Evolutionary conservation across 2,888 invertebrate genomes (phyloP).

Genomic region (Antitype chi): DNA sequence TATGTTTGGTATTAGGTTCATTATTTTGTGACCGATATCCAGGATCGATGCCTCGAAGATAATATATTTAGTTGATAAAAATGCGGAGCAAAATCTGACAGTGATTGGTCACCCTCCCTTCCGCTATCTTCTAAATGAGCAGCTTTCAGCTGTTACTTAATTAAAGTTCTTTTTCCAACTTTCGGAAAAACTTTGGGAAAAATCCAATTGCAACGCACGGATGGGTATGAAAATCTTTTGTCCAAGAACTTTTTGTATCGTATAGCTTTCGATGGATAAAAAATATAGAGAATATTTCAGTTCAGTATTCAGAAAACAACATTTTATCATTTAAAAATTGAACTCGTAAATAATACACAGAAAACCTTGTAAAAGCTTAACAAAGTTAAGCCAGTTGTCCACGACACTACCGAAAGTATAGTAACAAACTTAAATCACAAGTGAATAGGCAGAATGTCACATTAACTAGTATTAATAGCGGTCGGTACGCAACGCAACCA

Average conservation of each 20-base stretch:
- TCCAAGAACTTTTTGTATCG: not conserved
- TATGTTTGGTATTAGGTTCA: not conserved
- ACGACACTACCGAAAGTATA: not conserved
- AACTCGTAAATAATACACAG: not conserved
- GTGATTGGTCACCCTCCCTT: constrained; percentile 28
- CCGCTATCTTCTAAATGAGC: constrained; percentile 3
- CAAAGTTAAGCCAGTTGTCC: not conserved
- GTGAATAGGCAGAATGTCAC: not conserved
- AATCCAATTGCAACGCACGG: not conserved
- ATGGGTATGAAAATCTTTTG: not conserved
- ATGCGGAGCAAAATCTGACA: constrained; percentile 34
- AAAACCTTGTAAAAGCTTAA: not conserved
- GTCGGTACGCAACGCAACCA: not conserved
- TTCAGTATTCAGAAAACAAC: not conserved
- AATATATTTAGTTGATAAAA: constrained; percentile 13
- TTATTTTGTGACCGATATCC: constrained; percentile 1
- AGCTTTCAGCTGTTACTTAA: constrained; percentile 2
- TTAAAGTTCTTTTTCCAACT: constrained; percentile 13
- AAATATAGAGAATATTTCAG: not conserved
- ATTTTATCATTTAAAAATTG: not conserved
- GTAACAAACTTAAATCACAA: not conserved
- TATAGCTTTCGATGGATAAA: not conserved
- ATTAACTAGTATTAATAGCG: not conserved
- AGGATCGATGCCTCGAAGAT: constrained; percentile 16
- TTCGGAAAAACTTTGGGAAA: not conserved